These are phyloP conservation scores for Atta texana DNA, from an alignment of 1,140 invertebrate genomes.

Conservation along the genomic window DNA sequence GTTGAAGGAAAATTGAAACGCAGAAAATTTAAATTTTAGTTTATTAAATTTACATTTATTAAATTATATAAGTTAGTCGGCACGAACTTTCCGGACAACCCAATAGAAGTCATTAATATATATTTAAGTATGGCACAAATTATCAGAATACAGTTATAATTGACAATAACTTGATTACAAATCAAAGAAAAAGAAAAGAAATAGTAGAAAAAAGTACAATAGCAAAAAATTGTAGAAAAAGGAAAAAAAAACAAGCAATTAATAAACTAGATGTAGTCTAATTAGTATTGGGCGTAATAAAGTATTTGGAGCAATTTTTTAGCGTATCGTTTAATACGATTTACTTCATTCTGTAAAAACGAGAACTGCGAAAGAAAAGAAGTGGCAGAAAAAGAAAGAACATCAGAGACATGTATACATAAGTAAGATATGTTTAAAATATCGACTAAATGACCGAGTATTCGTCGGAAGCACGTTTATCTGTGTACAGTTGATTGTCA, in stretches of 20 bases:
- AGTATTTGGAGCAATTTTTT: not conserved
- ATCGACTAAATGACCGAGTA: conserved; percentile 8
- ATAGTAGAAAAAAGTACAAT: not conserved
- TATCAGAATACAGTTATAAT: not conserved
- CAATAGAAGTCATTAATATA: not conserved
- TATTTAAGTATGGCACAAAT: not conserved
- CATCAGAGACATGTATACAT: not conserved
- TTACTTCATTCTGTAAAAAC: not conserved
- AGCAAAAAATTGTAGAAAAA: no score
- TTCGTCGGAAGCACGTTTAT: not conserved
- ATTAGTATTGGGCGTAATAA: no score
- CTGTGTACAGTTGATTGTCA: conserved; percentile 46
- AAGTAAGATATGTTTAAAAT: not conserved
- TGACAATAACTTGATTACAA: not conserved
- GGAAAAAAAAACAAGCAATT: not conserved
- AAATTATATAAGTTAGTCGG: no score
- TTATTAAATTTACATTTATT: no score
- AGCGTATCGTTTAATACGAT: not conserved
- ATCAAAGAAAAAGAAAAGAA: not conserved
- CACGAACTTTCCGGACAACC: no score
- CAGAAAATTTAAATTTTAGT: no score
- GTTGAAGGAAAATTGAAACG: no score
- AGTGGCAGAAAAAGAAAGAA: not conserved
- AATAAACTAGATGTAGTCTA: not conserved
- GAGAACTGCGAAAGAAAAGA: not conserved